phyloP scores from a whole-genome alignment of 2,797 vertebrate species.

The Morelia viridis region DNA sequence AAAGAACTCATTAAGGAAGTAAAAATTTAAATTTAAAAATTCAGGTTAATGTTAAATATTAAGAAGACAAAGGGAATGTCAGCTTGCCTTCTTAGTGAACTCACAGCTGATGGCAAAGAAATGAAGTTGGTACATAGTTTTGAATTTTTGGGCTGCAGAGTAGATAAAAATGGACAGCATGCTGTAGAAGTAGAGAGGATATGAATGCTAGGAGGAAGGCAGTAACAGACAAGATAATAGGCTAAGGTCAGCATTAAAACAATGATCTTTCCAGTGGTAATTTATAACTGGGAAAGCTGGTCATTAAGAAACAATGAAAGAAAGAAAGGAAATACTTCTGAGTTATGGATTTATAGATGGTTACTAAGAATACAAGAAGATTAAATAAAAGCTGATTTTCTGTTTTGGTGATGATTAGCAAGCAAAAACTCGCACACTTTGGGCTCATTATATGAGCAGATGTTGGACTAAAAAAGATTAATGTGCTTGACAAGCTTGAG shows the following conservation, averaged over 20 bases:
- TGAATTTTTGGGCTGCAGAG: not conserved
- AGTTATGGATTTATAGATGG: not conserved
- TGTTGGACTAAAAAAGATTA: not conserved
- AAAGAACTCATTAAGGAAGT: not conserved
- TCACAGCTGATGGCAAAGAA: not conserved
- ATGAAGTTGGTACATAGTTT: not conserved
- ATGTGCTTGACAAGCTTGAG: not conserved
- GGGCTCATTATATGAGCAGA: not conserved
- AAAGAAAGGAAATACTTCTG: not conserved
- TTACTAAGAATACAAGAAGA: not conserved
- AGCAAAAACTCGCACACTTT: not conserved
- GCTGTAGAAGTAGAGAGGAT: not conserved
- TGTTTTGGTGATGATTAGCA: not conserved
- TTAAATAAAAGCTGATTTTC: not conserved
- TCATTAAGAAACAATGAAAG: not conserved
- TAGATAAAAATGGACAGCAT: not conserved
- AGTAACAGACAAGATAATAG: not conserved
- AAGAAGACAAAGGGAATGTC: not conserved
- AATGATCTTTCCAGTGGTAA: not conserved
- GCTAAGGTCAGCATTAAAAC: not conserved
- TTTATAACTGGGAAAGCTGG: not conserved
- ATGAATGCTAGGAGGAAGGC: not conserved
- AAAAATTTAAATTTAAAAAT: not conserved
- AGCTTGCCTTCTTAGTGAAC: not conserved
- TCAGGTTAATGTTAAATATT: not conserved